Evolutionary conservation across 2,888 invertebrate species (phyloP), one percentile per base, ranked within the genome.

Genomic region (Melieria crassipennis): DNA sequence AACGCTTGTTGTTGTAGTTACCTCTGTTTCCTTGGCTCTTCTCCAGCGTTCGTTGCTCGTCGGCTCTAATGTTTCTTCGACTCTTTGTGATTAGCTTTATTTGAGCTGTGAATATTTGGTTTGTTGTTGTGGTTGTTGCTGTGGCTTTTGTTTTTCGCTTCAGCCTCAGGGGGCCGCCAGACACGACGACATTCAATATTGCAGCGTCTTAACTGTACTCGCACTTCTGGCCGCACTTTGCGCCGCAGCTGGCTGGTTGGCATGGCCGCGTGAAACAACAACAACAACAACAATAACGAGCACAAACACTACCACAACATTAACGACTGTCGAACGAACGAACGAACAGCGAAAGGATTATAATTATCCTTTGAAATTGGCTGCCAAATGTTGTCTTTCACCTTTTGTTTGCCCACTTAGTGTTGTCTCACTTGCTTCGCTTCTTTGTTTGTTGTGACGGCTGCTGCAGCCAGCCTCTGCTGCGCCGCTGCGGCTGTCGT

Each of bases 301-400:
- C 16, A 16, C 1, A 1, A 16, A 16, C 16, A 16, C 16, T 52
- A 52, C 52, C 13, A 13, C 52, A 52, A 13, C 52, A 52, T n/a
- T 10, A 50, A 52, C 13, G 11, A n/a, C n/a, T 52, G 5, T 11
- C 52, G 11, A 52, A 52, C 52, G 11, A 52, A 52, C 11, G 11
- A 52, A 52, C 5, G 52, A 52, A 16, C 16, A 16, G 16, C 16
- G 16, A 52, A 52, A 5, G 52, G 52, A 5, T 52, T 52, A 13
- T 52, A 52, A 52, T 52, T 52, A 52, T 52, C n/a, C 52, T 52
- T n/a, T 52, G 13, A 13, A 52, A 52, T 52, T 52, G 52, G 52
- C 52, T 52, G 52, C 52, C 52, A 52, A 52, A 52, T 52, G 52
- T n/a, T 52, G 52, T 52, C 13, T 52, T 5, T 52, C 52, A 52